A percentile compares a stretch with the other conserved stretches of the same genome.
phyloP scores from a whole-genome alignment of 2,888 invertebrate genomes.

The Coleophora deauratella region DNA sequence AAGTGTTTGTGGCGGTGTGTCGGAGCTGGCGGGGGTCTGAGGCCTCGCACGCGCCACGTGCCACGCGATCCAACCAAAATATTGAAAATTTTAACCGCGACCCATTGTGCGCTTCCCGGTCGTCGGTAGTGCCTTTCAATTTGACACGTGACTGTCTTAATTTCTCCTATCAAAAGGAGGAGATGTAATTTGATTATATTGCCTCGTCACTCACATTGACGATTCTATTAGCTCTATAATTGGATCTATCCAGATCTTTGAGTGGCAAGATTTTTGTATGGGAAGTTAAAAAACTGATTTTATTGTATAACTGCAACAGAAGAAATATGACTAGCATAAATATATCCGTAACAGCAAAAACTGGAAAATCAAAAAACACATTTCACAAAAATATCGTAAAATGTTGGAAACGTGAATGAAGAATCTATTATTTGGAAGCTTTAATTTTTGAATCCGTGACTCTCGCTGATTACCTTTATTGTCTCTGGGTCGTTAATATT shows the following conservation, averaged over 20 bases:
- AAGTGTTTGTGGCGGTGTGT: constrained; percentile 26
- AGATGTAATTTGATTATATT: constrained; percentile 44
- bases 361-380: too few species aligned
- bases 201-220: constrained; percentile 2
- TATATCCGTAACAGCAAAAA: too few species aligned
- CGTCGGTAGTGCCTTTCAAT: constrained; percentile 35
- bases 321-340: too few species aligned
- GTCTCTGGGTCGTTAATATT: constrained; percentile 26
- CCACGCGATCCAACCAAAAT: constrained; percentile 50
- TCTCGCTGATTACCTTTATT: constrained; percentile 14
- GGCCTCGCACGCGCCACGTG: constrained; percentile 66
- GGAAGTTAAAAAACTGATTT: too few species aligned
- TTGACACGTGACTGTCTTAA: constrained; percentile 61
- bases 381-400: too few species aligned
- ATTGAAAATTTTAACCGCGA: constrained; percentile 68
- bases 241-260: too few species aligned
- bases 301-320: too few species aligned
- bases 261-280: too few species aligned
- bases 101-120: constrained; percentile 27
- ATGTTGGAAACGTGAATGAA: too few species aligned
- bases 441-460: constrained; percentile 4
- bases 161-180: constrained; percentile 48
- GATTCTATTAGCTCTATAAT: not conserved
- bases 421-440: constrained; percentile 2
- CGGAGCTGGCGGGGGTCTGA: constrained; percentile 54